phyloP scores from a whole-genome alignment of 2,888 invertebrate genomes.

The Mactromeris polynyma region DNA sequence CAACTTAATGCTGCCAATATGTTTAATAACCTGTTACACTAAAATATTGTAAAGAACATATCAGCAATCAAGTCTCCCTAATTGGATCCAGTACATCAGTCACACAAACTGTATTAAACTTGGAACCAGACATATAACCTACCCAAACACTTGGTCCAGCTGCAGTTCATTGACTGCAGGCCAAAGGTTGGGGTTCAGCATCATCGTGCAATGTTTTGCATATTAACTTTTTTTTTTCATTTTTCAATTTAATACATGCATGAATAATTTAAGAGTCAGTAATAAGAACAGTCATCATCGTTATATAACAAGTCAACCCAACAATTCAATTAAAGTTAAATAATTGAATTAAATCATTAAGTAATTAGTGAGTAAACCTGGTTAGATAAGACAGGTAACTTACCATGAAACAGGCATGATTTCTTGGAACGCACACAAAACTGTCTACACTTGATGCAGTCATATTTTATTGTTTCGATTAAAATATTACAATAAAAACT shows the following conservation, averaged over 20 bases:
- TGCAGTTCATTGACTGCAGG: too few relatives aligned
- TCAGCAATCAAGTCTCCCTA: too few relatives aligned
- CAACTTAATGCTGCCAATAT: too few relatives aligned
- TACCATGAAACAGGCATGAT: conserved; percentile 67
- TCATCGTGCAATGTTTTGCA: background rate
- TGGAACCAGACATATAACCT: too few relatives aligned
- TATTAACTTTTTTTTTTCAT: background rate
- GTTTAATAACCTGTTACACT: too few relatives aligned
- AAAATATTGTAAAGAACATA: too few relatives aligned
- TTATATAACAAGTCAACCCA: background rate
- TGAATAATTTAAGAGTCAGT: background rate
- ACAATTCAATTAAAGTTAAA: background rate
- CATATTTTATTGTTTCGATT: conserved; percentile 30
- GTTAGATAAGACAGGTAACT: conserved; percentile 18
- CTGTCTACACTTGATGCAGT: conserved; percentile 65
- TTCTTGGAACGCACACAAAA: conserved; percentile 65
- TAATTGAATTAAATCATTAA: background rate
- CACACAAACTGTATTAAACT: too few relatives aligned
- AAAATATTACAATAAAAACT: background rate
- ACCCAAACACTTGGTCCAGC: too few relatives aligned
- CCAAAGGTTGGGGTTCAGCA: background rate
- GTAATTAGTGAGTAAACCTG: background rate
- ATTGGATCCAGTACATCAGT: too few relatives aligned
- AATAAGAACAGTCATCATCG: background rate
- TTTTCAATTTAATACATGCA: background rate